Evolutionary conservation across 2,797 vertebrate genomes (phyloP), one percentile per base, ranked within the genome.

Genomic region (Borostomias antarcticus): DNA sequence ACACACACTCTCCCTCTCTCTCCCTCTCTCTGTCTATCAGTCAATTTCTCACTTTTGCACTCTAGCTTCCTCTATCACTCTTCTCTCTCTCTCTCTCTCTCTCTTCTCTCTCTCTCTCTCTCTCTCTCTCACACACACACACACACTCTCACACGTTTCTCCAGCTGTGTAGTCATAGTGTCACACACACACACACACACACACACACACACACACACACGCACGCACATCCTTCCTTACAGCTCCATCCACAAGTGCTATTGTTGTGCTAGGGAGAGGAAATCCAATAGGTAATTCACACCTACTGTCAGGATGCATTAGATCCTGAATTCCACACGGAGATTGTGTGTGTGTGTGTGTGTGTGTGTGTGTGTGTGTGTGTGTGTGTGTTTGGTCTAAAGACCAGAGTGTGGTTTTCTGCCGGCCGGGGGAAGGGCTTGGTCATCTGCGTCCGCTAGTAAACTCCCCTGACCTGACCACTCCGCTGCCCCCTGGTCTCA

Each of bases 251-350:
- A 65, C 17, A 15, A 74, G 65, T 73, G 72, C 73, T 70, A 78
- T 59, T 54, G 58, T 58, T 73, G 70, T 65, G 58, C 28, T 23
- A 73, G 51, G 70, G 17, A 28, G 71, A 53, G 82, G 81, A 79
- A 88, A 86, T 88, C 88, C 77, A 77, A 79, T 76, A 66, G 40
- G 48, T 65, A 70, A 71, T 74, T 67, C 77, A 77, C 77, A 73
- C 53, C 40, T 66, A 60, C 59, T 53, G 58, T 48, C 48, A 19
- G 25, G 52, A n/a, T n/a, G 37, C 40, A 66, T 68, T 69, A 58
- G 30, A 66, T 21, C 62, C 45, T 71, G 53, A 53, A 47, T 62
- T 67, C 28, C n/a, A n/a, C n/a, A n/a, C n/a, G n/a, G n/a, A n/a
- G n/a, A n/a, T n/a, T n/a, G n/a, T n/a, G n/a, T n/a, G n/a, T n/a